Evolutionary conservation across 2,888 invertebrate species (phyloP).

Genomic region (Rhyacophila evoluta): DNA sequence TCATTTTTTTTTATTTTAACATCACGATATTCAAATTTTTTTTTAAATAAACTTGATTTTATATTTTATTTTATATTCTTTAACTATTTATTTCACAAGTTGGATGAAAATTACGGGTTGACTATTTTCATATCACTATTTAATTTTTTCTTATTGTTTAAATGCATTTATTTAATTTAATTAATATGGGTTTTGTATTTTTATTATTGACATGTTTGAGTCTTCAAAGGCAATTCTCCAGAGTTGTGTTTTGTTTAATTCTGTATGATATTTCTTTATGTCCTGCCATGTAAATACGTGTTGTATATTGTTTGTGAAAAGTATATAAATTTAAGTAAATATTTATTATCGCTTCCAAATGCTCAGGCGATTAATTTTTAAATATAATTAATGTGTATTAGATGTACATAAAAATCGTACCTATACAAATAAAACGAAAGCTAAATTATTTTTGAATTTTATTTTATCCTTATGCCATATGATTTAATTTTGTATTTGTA

Average conservation of each 20-base stretch:
- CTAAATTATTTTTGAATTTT: background rate
- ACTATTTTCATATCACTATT: background rate
- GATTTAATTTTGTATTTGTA: no score
- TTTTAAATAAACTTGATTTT: no score
- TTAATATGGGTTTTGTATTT: background rate
- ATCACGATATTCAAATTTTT: no score
- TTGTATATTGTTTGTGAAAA: slow-evolving; percentile 12
- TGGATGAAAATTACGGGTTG: background rate
- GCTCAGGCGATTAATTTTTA: slow-evolving; percentile 22
- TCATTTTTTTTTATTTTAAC: no score
- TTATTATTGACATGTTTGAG: background rate
- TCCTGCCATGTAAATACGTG: slow-evolving; percentile 8
- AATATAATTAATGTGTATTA: background rate
- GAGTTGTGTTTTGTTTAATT: background rate
- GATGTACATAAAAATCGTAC: slow-evolving; percentile 8
- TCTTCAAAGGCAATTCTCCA: background rate
- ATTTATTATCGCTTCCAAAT: slow-evolving; percentile 22
- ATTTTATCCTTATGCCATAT: background rate
- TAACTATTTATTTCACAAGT: background rate
- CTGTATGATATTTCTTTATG: background rate
- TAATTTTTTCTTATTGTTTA: background rate
- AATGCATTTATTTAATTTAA: background rate
- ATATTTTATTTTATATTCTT: background rate
- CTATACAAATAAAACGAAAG: background rate
- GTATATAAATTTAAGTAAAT: slow-evolving; percentile 4